Evolutionary conservation across 1,140 invertebrate genomes (phyloP).

Genomic region (Aphis gossypii): DNA sequence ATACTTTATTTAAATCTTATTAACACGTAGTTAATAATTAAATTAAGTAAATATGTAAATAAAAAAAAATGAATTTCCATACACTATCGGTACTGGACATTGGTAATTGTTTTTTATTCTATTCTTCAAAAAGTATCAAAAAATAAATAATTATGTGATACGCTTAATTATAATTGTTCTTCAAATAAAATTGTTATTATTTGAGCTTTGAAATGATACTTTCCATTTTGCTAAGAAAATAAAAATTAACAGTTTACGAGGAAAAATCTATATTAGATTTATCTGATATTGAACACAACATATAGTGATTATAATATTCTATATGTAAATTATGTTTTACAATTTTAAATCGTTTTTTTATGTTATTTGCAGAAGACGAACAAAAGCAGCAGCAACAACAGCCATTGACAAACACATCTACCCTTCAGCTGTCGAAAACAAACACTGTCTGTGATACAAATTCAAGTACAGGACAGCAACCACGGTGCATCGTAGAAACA

Average conservation of each 20-base stretch:
- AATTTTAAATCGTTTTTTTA: not conserved
- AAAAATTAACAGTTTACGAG: not conserved
- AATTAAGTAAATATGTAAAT: too few species aligned
- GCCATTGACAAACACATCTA: not conserved
- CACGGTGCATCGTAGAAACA: constrained; percentile 73
- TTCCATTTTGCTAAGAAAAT: not conserved
- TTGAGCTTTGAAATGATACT: not conserved
- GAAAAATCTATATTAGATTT: not conserved
- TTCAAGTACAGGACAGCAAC: constrained; percentile 6
- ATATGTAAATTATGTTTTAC: not conserved
- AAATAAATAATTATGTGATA: not conserved
- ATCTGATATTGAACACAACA: not conserved
- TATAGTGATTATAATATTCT: not conserved
- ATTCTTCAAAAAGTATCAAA: not conserved
- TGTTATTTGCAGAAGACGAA: constrained; percentile 26
- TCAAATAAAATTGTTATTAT: not conserved
- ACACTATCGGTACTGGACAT: not conserved
- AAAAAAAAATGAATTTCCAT: not conserved
- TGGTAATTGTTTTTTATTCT: not conserved
- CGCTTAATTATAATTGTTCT: not conserved
- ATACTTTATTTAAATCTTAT: too few species aligned
- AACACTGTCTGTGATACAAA: constrained; percentile 28
- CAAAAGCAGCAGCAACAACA: not conserved
- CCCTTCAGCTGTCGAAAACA: constrained; percentile 17
- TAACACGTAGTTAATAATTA: too few species aligned